phyloP scores from a whole-genome alignment of 2,888 invertebrate genomes.

The Caenorhabditis virilis region DNA sequence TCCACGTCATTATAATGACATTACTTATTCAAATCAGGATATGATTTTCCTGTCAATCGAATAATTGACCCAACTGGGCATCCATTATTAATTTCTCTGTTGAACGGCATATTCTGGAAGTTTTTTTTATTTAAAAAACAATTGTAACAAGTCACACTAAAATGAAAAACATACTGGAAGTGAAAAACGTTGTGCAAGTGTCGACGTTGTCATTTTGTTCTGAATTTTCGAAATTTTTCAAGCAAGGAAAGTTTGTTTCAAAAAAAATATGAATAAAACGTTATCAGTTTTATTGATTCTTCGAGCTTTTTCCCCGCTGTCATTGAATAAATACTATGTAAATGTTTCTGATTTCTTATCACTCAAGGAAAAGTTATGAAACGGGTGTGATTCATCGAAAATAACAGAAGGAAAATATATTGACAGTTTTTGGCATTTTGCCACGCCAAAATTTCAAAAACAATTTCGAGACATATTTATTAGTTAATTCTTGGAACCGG shows the following conservation, averaged over 20 bases:
- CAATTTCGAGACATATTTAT: too few relatives aligned
- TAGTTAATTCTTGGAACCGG: too few relatives aligned
- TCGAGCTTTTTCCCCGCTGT: background rate
- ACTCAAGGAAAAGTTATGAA: too few relatives aligned
- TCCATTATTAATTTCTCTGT: constrained; percentile 16
- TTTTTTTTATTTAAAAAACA: too few relatives aligned
- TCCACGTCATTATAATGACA: background rate
- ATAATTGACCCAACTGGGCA: constrained; percentile 17
- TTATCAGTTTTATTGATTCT: background rate
- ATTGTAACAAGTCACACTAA: too few relatives aligned
- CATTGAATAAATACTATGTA: constrained; percentile 4
- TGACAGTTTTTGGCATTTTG: too few relatives aligned
- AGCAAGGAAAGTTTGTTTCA: background rate
- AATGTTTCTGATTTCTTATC: too few relatives aligned
- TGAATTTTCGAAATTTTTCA: background rate
- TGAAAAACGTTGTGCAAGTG: constrained; percentile 1
- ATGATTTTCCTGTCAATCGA: constrained; percentile 17
- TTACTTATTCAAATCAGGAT: constrained; percentile 13
- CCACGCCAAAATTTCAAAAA: too few relatives aligned
- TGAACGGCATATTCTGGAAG: constrained; percentile 36
- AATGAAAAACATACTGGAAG: constrained; percentile 2
- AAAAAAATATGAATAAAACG: background rate
- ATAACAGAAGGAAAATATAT: too few relatives aligned
- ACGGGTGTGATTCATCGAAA: too few relatives aligned
- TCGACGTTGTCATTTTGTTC: background rate